Evolutionary conservation across 1,140 invertebrate genomes (phyloP), one percentile per base, ranked within the genome.

Genomic region (Laodelphax striatellus): DNA sequence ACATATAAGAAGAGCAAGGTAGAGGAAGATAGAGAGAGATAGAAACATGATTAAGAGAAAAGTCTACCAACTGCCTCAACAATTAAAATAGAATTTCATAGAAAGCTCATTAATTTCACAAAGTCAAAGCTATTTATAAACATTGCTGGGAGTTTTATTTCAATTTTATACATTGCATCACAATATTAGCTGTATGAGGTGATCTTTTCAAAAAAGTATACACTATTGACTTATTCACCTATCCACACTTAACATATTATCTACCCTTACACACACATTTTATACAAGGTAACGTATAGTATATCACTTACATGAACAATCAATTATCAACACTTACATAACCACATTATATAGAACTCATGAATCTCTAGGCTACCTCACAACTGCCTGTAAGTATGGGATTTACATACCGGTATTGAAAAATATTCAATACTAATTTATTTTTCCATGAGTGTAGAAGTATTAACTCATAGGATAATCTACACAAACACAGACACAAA

Each of bases 151-250:
- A 52, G 44, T 34, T 59, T 52, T 52, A 34, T 31, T 52, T 52
- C 34, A 34, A 43, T 52, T 59, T 59, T 59, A 59, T 59, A 59
- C 57, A 59, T 21, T 28, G 42, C 57, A 59, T 59, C 57, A 59
- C 57, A 59, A 59, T 59, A 59, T 59, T 46, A 59, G 57, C 57
- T 59, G 57, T 34, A 59, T 59, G 57, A 59, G 57, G 57, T 59
- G 57, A 59, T 46, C 31, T n/a, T 24, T 19, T 28, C 56, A 43
- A 42, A 58, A 42, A 46, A 42, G 53, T 52, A 52, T 52, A 22
- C 57, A 52, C 46, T 21, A 38, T 31, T 34, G 22, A 52, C 53
- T 52, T 24, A 59, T 59, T 52, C 53, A 38, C 50, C 50, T 52
- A 52, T 52, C 24, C 50, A 52, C 19, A 52, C 14, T 43, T 52